phyloP scores from a whole-genome alignment of 1,140 invertebrate species.

The Metopolophium dirhodum region DNA sequence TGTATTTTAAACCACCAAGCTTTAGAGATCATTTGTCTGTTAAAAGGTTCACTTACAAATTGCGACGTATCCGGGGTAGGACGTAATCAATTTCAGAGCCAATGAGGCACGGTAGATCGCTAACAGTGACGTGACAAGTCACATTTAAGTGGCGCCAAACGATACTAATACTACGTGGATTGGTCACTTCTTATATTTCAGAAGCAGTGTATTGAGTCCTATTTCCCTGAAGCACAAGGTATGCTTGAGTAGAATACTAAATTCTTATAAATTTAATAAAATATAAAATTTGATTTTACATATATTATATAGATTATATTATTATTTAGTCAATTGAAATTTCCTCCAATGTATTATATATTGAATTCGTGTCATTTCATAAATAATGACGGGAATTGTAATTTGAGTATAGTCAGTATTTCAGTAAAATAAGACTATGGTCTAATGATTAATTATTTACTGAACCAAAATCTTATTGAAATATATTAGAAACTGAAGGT shows the following conservation, averaged over 20 bases:
- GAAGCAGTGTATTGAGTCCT: background rate
- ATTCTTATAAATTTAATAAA: background rate
- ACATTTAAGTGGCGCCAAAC: background rate
- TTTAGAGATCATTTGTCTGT: background rate
- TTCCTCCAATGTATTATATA: background rate
- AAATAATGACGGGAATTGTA: background rate
- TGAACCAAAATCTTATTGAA: background rate
- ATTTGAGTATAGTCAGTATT: background rate
- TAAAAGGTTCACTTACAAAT: slow-evolving; percentile 14
- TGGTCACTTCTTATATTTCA: background rate
- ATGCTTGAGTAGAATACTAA: background rate
- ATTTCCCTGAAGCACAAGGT: too few relatives aligned
- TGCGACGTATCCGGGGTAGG: background rate
- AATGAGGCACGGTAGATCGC: background rate
- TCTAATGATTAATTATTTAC: background rate
- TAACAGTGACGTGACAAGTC: background rate
- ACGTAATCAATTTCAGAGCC: background rate
- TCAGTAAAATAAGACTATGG: background rate
- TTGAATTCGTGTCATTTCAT: background rate
- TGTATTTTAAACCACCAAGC: background rate
- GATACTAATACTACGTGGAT: background rate
- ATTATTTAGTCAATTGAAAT: background rate
- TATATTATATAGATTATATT: too few relatives aligned
- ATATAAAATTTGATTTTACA: background rate
- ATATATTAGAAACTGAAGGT: background rate